Percentiles rank a stretch among this genome's conserved stretches.
These are phyloP conservation scores for Tubulanus polymorphus DNA, from an alignment of 2,888 invertebrate genomes.

Conservation along the genomic window DNA sequence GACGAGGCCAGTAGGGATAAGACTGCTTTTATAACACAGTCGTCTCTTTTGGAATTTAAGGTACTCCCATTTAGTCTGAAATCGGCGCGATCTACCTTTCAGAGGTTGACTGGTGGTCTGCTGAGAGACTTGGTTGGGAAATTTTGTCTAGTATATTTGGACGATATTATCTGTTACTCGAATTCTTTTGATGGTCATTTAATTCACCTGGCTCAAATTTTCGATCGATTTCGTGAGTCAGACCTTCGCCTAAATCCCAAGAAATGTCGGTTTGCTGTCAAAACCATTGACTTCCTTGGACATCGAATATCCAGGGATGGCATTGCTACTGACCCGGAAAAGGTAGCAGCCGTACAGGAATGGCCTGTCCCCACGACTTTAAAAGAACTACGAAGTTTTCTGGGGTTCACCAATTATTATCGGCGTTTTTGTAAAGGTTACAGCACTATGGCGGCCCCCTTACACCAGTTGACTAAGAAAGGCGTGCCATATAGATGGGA, in stretches of 20 bases:
- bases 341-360: neutral
- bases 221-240: conserved; percentile 3
- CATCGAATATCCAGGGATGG: conserved; percentile 5
- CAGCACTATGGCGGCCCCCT: conserved; percentile 5
- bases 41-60: conserved; percentile 8
- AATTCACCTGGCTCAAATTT: conserved; percentile 4
- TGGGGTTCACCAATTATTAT: conserved; percentile 11
- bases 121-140: conserved; percentile 8
- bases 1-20: neutral
- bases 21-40: conserved; percentile 9
- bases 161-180: conserved; percentile 10
- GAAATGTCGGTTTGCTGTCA: conserved; percentile 7
- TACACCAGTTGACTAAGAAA: conserved; percentile 3
- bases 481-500: neutral
- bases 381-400: conserved; percentile 4
- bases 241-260: conserved; percentile 9
- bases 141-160: conserved; percentile 9
- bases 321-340: conserved; percentile 7
- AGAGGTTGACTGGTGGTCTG: conserved; percentile 10
- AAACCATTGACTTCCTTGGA: conserved; percentile 6
- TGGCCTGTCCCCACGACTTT: conserved; percentile 1
- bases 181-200: conserved; percentile 5
- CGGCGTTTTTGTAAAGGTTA: conserved; percentile 8
- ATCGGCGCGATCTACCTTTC: conserved; percentile 8
- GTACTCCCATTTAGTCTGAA: conserved; percentile 9